Conservation (phyloP, 2,113 vertebrate species). For the Corvus cornix region DNA sequence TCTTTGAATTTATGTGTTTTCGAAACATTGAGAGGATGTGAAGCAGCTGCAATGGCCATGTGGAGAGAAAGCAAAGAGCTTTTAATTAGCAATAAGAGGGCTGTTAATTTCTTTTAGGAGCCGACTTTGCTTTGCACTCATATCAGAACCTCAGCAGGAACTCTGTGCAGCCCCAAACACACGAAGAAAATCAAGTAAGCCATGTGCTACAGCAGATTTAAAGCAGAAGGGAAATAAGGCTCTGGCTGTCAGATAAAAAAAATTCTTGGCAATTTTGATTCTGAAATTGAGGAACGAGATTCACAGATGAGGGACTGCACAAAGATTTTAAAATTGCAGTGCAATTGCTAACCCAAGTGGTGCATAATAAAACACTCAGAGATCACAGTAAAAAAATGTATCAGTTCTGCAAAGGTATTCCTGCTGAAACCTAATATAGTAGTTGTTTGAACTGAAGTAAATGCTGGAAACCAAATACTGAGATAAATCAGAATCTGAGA, state of each 20-base stretch:
- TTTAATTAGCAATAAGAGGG: slow-evolving; percentile 94
- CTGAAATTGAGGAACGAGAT: neutral
- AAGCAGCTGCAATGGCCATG: slow-evolving; percentile 89
- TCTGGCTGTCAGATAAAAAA: slow-evolving; percentile 41
- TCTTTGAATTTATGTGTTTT: slow-evolving; percentile 89
- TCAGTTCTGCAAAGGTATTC: neutral
- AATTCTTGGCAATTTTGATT: slow-evolving; percentile 51
- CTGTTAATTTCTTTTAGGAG: slow-evolving; percentile 87
- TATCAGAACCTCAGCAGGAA: slow-evolving; percentile 71
- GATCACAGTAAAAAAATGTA: neutral
- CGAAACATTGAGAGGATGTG: slow-evolving; percentile 75
- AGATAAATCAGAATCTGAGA: neutral
- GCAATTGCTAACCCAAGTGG: neutral
- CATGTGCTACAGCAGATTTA: slow-evolving; percentile 46
- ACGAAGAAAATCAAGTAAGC: slow-evolving; percentile 50
- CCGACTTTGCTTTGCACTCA: slow-evolving; percentile 61
- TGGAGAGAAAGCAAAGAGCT: slow-evolving; percentile 90
- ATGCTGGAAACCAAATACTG: neutral
- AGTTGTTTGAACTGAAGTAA: neutral
- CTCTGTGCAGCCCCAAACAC: slow-evolving; percentile 58
- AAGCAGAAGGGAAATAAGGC: slow-evolving; percentile 1
- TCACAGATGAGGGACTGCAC: neutral
- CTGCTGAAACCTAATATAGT: neutral
- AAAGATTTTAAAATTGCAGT: neutral
- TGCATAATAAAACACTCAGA: neutral